A percentile compares a stretch with the other conserved stretches of the same genome.
Evolutionary conservation across 2,113 vertebrate genomes (phyloP).

Genomic region (Serilophus lunatus): DNA sequence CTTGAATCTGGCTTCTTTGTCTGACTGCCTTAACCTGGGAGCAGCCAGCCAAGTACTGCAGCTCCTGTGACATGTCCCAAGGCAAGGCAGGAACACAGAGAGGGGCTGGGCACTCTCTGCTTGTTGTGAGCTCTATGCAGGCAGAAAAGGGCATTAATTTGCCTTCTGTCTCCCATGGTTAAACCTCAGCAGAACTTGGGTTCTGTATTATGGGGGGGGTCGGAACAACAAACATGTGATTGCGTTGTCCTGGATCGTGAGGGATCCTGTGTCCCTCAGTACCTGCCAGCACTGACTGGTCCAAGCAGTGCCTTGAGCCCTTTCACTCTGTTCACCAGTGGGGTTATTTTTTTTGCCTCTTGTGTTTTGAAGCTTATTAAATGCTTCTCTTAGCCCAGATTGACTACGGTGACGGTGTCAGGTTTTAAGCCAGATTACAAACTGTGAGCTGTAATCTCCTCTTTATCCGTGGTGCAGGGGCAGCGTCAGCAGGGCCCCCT

Average conservation of each 20-base stretch:
- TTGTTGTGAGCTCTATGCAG: neutral
- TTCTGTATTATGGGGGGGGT: neutral
- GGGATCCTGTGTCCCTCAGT: neutral
- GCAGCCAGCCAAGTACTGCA: rapidly evolving
- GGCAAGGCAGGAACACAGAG: neutral
- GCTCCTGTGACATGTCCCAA: neutral
- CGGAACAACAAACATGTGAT: neutral
- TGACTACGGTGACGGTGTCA: slow-evolving; percentile 4
- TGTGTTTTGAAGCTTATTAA: slow-evolving; percentile 41
- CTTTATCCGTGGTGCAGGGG: neutral
- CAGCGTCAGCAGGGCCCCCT: neutral
- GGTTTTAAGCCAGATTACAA: slow-evolving; percentile 54
- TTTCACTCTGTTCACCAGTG: neutral
- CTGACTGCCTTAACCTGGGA: neutral
- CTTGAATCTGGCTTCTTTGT: slow-evolving; percentile 1
- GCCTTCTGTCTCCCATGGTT: neutral
- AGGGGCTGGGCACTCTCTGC: neutral
- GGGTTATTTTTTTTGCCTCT: neutral
- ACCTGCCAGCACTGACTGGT: neutral
- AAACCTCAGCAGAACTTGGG: neutral
- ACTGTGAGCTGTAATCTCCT: slow-evolving; percentile 17
- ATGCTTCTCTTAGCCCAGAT: slow-evolving; percentile 30
- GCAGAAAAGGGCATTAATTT: neutral
- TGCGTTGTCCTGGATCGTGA: neutral
- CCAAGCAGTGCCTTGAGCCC: neutral